These are phyloP conservation scores for Otolemur crassicaudatus DNA, from an alignment of 2,797 vertebrate genomes.

Conservation along the genomic window DNA sequence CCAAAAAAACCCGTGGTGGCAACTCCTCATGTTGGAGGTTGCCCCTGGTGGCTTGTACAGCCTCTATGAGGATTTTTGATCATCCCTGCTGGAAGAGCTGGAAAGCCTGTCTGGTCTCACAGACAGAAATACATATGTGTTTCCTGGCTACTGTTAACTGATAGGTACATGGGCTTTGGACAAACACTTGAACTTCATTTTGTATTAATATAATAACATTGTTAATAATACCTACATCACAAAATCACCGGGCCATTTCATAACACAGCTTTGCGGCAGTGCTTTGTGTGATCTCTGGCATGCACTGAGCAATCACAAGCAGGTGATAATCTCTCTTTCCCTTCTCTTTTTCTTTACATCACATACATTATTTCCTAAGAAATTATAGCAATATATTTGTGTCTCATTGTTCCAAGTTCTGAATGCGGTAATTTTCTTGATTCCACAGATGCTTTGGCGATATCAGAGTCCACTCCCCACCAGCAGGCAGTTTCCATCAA, in stretches of 20 bases:
- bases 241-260: neutral
- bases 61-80: rapidly evolving
- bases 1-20: neutral
- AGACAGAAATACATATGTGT: neutral
- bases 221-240: neutral
- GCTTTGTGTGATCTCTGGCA: neutral
- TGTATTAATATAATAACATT: neutral
- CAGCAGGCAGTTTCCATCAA: neutral
- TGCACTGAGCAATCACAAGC: neutral
- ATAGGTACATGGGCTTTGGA: neutral
- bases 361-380: neutral
- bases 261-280: neutral
- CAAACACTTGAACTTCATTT: neutral
- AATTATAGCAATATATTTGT: neutral
- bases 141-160: neutral
- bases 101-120: neutral
- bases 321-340: neutral
- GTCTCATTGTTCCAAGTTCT: conserved; percentile 43
- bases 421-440: conserved; percentile 45
- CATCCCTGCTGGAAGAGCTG: neutral
- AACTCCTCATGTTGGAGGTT: neutral
- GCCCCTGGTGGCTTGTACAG: neutral
- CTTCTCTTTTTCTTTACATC: neutral
- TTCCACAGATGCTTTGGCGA: neutral
- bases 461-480: conserved; percentile 1